Conservation (phyloP, 2,113 vertebrate genomes). For the Hiodon alosoides region DNA sequence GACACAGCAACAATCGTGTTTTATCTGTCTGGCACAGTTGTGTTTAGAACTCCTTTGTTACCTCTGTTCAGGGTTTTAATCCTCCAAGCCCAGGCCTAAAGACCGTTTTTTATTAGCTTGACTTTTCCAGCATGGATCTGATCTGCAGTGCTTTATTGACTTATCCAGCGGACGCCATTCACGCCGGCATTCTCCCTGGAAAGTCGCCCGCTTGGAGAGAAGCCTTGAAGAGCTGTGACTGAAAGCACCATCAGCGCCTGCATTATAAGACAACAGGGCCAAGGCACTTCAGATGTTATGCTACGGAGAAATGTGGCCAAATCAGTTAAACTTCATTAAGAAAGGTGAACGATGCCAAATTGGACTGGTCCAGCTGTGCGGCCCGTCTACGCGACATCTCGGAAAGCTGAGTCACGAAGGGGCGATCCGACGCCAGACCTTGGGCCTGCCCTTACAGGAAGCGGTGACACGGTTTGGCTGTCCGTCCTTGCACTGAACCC, state of each 20-base stretch:
- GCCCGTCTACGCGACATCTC: not conserved
- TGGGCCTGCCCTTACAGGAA: slow-evolving; percentile 10
- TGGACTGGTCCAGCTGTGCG: not conserved
- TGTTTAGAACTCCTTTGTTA: not conserved
- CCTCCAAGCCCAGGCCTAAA: not conserved
- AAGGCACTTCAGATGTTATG: not conserved
- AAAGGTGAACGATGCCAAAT: not conserved
- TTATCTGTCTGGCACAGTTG: not conserved
- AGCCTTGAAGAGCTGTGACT: not conserved
- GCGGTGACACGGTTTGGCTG: not conserved
- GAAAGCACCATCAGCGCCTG: not conserved
- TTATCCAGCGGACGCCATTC: too few relatives aligned
- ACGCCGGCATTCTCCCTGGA: too few relatives aligned
- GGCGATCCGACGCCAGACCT: slow-evolving; percentile 4
- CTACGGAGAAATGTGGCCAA: not conserved
- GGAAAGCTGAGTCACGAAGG: slow-evolving; percentile 22
- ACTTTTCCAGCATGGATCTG: not conserved
- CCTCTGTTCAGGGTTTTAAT: not conserved
- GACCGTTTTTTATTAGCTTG: not conserved
- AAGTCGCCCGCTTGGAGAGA: not conserved
- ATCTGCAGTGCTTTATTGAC: not conserved
- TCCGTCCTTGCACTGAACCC: not conserved
- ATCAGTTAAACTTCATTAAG: not conserved
- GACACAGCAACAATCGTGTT: slow-evolving; percentile 1
- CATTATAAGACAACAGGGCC: not conserved